Percentiles rank a stretch among this genome's conserved stretches.
Evolutionary conservation across 2,888 invertebrate species (phyloP).

Genomic region (Drosophila diplacantha): DNA sequence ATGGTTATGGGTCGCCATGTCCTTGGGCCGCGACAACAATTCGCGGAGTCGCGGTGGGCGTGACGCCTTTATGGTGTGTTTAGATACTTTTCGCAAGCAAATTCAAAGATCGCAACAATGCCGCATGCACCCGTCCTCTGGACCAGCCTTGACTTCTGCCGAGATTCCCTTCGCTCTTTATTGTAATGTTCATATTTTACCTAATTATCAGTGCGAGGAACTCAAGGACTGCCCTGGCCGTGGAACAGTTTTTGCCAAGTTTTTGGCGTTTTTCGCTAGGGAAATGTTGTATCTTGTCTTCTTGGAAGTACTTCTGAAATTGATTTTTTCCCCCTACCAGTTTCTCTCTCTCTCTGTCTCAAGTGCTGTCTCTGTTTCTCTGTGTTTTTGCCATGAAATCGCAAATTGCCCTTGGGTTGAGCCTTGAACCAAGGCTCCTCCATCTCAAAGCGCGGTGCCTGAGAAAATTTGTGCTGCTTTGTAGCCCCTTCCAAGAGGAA

Average conservation of each 20-base stretch:
- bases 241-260: constrained; percentile 51
- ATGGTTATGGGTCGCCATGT: constrained; percentile 43
- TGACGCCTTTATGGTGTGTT: constrained; percentile 71
- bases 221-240: constrained; percentile 29
- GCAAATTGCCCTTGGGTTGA: constrained; percentile 39
- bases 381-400: constrained; percentile 36
- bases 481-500: constrained; percentile 23
- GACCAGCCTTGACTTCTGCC: constrained; percentile 59
- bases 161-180: background rate
- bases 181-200: constrained; percentile 36
- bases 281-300: constrained; percentile 27
- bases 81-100: constrained; percentile 72
- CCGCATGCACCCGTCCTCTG: constrained; percentile 58
- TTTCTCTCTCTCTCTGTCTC: constrained; percentile 2
- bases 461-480: constrained; percentile 25
- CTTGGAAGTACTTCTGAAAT: constrained; percentile 42
- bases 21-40: constrained; percentile 44
- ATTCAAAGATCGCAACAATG: constrained; percentile 62
- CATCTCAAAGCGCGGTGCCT: constrained; percentile 9
- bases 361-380: constrained; percentile 20
- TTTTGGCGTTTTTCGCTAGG: constrained; percentile 39
- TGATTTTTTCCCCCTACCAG: constrained; percentile 29
- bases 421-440: constrained; percentile 46
- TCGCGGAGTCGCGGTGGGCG: constrained; percentile 64
- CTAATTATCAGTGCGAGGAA: constrained; percentile 43